Conservation (phyloP, 1,140 invertebrate species). For the Pseudomyrmex pallidus region DNA sequence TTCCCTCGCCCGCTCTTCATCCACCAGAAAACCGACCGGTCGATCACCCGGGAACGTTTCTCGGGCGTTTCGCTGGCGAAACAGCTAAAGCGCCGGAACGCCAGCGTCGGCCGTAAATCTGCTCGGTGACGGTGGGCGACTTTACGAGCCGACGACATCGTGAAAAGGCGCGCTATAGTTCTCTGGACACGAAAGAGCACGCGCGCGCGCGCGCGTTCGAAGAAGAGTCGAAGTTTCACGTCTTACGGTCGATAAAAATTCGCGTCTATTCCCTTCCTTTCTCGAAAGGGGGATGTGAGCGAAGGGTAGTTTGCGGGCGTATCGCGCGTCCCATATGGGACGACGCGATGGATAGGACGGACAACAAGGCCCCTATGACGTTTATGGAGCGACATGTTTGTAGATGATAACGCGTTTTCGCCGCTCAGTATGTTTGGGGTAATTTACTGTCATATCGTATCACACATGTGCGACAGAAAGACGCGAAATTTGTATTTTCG, state of each 20-base stretch:
- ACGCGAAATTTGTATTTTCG: slow-evolving; percentile 11
- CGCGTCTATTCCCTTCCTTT: neutral
- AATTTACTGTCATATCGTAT: slow-evolving; percentile 38
- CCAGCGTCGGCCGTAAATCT: slow-evolving; percentile 72
- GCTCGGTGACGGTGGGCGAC: slow-evolving; percentile 20
- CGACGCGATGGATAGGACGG: slow-evolving; percentile 12
- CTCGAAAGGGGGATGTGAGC: too few relatives aligned
- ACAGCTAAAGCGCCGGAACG: slow-evolving; percentile 63
- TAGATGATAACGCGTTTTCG: slow-evolving; percentile 46
- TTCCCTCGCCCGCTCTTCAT: neutral
- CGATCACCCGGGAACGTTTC: slow-evolving; percentile 19
- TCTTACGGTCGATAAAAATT: slow-evolving; percentile 55
- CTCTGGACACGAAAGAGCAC: too few relatives aligned
- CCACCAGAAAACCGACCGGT: neutral
- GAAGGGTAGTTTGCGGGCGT: neutral
- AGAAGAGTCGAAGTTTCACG: neutral
- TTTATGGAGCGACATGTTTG: slow-evolving; percentile 55
- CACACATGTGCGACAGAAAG: neutral
- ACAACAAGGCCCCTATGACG: slow-evolving; percentile 17
- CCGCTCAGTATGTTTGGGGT: slow-evolving; percentile 37
- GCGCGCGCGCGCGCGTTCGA: neutral
- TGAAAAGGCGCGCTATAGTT: slow-evolving; percentile 28
- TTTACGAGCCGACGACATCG: slow-evolving; percentile 61
- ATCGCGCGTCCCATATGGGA: slow-evolving; percentile 1
- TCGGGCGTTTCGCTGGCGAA: neutral